Base-by-base conservation (phyloP, 1,140 invertebrate species). In the Drosophila sturtevanti region DNA sequence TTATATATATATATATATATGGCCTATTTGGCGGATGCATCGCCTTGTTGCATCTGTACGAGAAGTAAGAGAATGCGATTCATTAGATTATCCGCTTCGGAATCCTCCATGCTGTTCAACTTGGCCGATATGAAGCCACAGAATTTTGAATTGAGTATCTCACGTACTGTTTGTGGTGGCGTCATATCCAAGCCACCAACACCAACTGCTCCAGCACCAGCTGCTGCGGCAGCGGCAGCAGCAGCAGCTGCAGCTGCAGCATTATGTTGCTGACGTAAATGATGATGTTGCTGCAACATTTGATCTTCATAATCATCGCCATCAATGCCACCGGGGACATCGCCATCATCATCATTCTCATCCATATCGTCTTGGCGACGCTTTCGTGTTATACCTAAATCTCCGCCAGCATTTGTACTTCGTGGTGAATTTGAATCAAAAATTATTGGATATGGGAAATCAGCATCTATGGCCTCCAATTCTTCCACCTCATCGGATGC, bases 71-170 rank as follows among this genome's bases (percentile, higher is more conserved):
- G 74, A 6, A 91, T 91, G 60, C 89, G 90, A 56, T 91, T 91
- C 90, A 91, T 91, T n/a, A 91, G 74, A 77, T 91, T 91, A 48
- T 91, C 90, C 21, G 90, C 90, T 56, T 91, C 90, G 5, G 90
- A 77, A 24, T 91, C 90, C 61, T 91, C 90, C 90, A 91, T 77
- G 69, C 90, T 91, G 51, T 91, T 91, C n/a, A 91, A 64, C 54
- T 91, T 91, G 34, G 90, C 90, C 51, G 90, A 90, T 5, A 91
- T 91, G 68, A 91, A 91, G 52, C 90, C 90, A 58, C 90, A 91
- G 62, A 91, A 91, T 62, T 91, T 91, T 0, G 84, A 90, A 59
- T 91, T 91, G 22, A 91, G 74, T 9, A 91, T 87, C 38, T 91
- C 90, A 21, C 90, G 90, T 4, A 91, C 90, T 4, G 90, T 91